A percentile compares a stretch with the other conserved stretches of the same genome.
These are phyloP conservation scores for Eupithecia abbreviata DNA, from an alignment of 2,888 invertebrate species.

Conservation along the genomic window DNA sequence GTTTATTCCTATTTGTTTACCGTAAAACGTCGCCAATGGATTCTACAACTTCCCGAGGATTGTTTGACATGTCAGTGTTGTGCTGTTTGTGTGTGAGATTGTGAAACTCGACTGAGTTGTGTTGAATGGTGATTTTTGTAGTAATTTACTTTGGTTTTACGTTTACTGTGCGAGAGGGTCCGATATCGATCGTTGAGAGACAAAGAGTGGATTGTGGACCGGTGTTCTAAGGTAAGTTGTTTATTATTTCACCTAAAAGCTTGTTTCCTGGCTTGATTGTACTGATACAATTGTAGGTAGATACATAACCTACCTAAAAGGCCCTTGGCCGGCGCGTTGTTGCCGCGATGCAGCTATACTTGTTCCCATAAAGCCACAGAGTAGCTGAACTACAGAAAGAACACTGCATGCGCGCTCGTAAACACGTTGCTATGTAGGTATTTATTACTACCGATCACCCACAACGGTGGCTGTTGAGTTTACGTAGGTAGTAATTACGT, in stretches of 20 bases:
- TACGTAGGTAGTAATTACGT: background rate
- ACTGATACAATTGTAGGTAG: background rate
- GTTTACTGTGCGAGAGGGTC: conserved; percentile 64
- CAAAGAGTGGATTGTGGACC: conserved; percentile 75
- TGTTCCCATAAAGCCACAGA: conserved; percentile 18
- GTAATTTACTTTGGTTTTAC: conserved; percentile 81
- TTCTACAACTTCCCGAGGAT: conserved; percentile 68
- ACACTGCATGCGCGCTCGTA: conserved; percentile 13
- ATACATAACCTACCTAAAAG: conserved; percentile 29
- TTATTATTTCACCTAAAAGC: conserved; percentile 15
- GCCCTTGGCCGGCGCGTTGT: conserved; percentile 21
- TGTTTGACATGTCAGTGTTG: conserved; percentile 61
- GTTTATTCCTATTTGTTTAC: conserved; percentile 69
- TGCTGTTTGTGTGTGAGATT: conserved; percentile 69
- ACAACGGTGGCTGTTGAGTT: too few species aligned
- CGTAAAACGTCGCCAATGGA: conserved; percentile 65
- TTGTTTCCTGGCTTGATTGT: conserved; percentile 11
- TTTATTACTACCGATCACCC: background rate
- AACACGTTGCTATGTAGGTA: conserved; percentile 2
- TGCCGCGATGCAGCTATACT: conserved; percentile 23
- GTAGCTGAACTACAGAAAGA: conserved; percentile 24
- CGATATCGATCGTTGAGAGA: conserved; percentile 78
- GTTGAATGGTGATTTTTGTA: conserved; percentile 80
- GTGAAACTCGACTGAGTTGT: conserved; percentile 76
- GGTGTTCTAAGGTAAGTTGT: conserved; percentile 38